Evolutionary conservation across 2,888 invertebrate species (phyloP), one percentile per base, ranked within the genome.

Genomic region (Plebejus melissa): DNA sequence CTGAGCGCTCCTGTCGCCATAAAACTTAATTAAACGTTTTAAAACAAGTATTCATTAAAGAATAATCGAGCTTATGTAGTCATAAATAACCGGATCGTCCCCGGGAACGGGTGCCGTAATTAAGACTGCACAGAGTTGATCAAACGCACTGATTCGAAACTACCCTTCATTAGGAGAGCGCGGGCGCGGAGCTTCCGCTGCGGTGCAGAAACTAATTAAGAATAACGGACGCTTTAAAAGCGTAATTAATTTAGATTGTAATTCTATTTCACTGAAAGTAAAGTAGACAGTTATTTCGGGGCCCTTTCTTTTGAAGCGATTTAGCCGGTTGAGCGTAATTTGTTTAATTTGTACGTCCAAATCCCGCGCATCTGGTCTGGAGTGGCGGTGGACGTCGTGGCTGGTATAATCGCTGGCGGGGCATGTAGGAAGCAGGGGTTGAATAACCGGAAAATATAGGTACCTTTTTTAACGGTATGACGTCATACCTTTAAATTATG

Each of bases 11-110:
- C 92, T 91, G 94, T 93, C 93, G 91, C 93, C 92, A 94, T 94
- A 94, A 94, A 94, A 94, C 94, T 94, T 94, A 94, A 94, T 94
- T 94, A 94, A 94, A 93, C 94, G 92, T 92, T 94, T 94, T 93
- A 94, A 94, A 94, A 94, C 94, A 93, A 94, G 94, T 93, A 94
- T 94, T 94, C 93, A 94, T 94, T 94, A 93, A 94, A 94, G 93
- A 94, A 94, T 94, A 94, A 94, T 94, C 93, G 93, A 93, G 93
- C 93, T 94, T 94, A 94, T 94, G 94, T 94, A 93, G 94, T 92
- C 92, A 93, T 94, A 94, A 94, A 94, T 94, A 94, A 94, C 93
- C 89, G 92, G 93, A 94, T 94, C 91, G 93, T 93, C 93, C 92
- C 92, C 91, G 89, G 87, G 90, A 90, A 90, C 92, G 91, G 90